Percentiles rank a stretch among this genome's conserved stretches.
These are phyloP conservation scores for Cyaniris semiargus DNA, from an alignment of 2,888 invertebrate genomes.

Conservation along the genomic window DNA sequence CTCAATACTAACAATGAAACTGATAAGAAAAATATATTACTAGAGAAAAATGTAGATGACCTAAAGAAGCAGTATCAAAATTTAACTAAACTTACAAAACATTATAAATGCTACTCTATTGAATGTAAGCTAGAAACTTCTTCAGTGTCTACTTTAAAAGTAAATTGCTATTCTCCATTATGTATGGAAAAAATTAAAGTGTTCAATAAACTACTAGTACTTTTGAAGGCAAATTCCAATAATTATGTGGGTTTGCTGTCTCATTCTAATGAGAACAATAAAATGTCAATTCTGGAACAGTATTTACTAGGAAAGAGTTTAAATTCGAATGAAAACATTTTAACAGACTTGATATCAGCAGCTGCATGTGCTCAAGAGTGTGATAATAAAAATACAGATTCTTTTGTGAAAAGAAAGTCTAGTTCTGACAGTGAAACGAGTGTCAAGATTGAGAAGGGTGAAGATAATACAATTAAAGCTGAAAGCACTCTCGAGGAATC, in stretches of 20 bases:
- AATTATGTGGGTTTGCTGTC: constrained; percentile 63
- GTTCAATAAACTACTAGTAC: constrained; percentile 84
- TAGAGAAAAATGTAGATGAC: constrained; percentile 82
- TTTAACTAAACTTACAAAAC: constrained; percentile 85
- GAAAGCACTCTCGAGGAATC: constrained; percentile 79
- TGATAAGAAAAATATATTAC: constrained; percentile 68
- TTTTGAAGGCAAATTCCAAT: constrained; percentile 81
- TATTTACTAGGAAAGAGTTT: constrained; percentile 82
- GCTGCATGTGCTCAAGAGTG: constrained; percentile 82
- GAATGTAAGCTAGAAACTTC: constrained; percentile 81
- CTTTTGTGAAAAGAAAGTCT: constrained; percentile 70
- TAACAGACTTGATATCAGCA: constrained; percentile 82
- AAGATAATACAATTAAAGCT: constrained; percentile 64
- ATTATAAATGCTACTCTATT: constrained; percentile 86
- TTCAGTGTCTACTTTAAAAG: constrained; percentile 66
- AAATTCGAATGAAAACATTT: constrained; percentile 78
- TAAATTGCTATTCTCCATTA: constrained; percentile 89
- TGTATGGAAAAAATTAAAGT: constrained; percentile 88
- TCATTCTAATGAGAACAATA: constrained; percentile 73
- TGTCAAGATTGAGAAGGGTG: constrained; percentile 62
- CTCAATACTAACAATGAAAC: constrained; percentile 54
- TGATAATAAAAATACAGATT: constrained; percentile 75
- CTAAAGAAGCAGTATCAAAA: constrained; percentile 86
- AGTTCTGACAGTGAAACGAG: constrained; percentile 58
- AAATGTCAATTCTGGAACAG: constrained; percentile 86